Conservation (phyloP, 2,888 invertebrate genomes). For the Cryptocephalus primarius region DNA sequence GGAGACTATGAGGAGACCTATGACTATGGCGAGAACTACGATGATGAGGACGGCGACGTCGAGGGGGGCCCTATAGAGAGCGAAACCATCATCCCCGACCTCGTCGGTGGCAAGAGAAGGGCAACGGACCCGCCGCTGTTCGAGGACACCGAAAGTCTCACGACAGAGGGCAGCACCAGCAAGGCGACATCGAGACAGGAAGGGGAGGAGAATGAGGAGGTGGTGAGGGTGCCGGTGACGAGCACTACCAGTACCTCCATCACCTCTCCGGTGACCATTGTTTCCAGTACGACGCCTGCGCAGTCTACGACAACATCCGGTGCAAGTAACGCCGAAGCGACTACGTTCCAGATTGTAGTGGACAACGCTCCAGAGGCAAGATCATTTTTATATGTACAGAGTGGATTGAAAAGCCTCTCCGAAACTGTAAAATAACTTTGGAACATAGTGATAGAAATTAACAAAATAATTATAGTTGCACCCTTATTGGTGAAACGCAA, state of each 20-base stretch:
- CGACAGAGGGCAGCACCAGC: slow-evolving; percentile 10
- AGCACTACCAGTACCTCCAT: slow-evolving; percentile 19
- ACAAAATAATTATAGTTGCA: neutral
- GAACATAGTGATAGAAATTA: neutral
- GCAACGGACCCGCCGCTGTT: slow-evolving; percentile 13
- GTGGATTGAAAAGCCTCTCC: no score
- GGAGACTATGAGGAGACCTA: slow-evolving; percentile 9
- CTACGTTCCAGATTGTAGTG: slow-evolving; percentile 18
- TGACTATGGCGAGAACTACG: slow-evolving; percentile 33
- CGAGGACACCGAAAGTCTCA: slow-evolving; percentile 9
- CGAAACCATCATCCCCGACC: slow-evolving; percentile 24
- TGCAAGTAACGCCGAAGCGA: slow-evolving; percentile 11
- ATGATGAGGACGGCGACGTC: slow-evolving; percentile 34
- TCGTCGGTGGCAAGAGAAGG: slow-evolving; percentile 3
- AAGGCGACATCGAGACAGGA: slow-evolving; percentile 11
- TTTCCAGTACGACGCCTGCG: slow-evolving; percentile 9
- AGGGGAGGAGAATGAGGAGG: slow-evolving; percentile 13
- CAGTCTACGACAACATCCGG: slow-evolving; percentile 6
- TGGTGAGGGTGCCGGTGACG: slow-evolving; percentile 15
- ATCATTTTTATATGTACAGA: neutral
- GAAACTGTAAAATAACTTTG: no score
- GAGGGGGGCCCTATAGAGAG: slow-evolving; percentile 35
- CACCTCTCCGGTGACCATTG: slow-evolving; percentile 22
- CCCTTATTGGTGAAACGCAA: no score
- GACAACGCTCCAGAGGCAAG: slow-evolving; percentile 17